Conservation (phyloP, 2,888 invertebrate species). For the Leptopilina syphax region DNA sequence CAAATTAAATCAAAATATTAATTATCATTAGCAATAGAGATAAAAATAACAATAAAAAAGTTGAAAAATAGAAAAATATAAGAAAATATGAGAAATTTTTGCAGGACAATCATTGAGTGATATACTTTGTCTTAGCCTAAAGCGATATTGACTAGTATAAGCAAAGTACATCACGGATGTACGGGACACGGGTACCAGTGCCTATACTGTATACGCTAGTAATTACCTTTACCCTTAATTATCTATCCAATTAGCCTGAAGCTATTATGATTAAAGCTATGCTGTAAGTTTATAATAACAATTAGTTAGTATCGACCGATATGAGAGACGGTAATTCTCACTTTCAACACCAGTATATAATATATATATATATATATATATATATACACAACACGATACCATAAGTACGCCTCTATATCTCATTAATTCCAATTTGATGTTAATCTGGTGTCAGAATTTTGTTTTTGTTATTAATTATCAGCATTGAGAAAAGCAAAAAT, state of each 20-base stretch:
- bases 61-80: too few species aligned
- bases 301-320: slow-evolving; percentile 75
- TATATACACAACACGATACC: slow-evolving; percentile 43
- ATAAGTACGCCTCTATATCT: slow-evolving; percentile 47
- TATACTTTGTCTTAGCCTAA: slow-evolving; percentile 67
- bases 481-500: slow-evolving; percentile 25
- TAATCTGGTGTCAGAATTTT: slow-evolving; percentile 37
- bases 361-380: not conserved
- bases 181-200: slow-evolving; percentile 52
- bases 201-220: slow-evolving; percentile 69
- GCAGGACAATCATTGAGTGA: slow-evolving; percentile 68
- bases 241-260: slow-evolving; percentile 76
- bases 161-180: slow-evolving; percentile 66
- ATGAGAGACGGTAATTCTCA: slow-evolving; percentile 69
- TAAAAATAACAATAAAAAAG: too few species aligned
- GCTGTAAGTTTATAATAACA: slow-evolving; percentile 77
- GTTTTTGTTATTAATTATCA: slow-evolving; percentile 27
- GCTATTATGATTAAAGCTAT: slow-evolving; percentile 77
- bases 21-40: too few species aligned
- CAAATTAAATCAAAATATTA: too few species aligned
- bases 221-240: slow-evolving; percentile 77
- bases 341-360: slow-evolving; percentile 61
- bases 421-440: not conserved
- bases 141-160: slow-evolving; percentile 73
- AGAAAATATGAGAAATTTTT: slow-evolving; percentile 56